Evolutionary conservation across 2,113 vertebrate species (phyloP), one percentile per base, ranked within the genome.

Genomic region (Rhegmatorhina hoffmannsi): DNA sequence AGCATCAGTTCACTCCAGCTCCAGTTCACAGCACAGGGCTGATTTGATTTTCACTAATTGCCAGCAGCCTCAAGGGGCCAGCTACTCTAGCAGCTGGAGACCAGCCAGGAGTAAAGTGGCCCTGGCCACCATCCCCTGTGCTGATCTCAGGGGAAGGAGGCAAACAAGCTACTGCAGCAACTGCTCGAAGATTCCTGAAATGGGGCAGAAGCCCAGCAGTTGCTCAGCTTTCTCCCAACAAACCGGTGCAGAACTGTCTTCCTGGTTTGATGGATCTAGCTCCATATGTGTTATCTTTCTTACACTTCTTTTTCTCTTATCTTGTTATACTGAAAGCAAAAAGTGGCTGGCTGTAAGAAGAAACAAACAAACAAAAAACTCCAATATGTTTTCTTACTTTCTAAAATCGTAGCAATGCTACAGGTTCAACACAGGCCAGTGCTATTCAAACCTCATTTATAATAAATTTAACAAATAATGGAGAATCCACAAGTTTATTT

Each of bases 31-130:
- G 62, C 68, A 62, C 33, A 89, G 53, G 31, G 34, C 43, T 93
- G 60, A 96, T 95, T 95, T 74, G 77, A 95, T 95, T 96, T 86
- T 81, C 82, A 33, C 84, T 88, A 59, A 89, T 92, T 90, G 75
- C 81, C 82, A 85, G 68, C 43, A 84, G 68, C 76, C 85, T 87
- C 70, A 17, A 55, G 66, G 49, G 96, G 66, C 77, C 82, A 87
- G 92, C 87, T 92, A 77, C 78, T 79, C 44, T 52, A 64, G 84
- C 79, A 80, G 56, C 80, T 94, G 92, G 92, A 96, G 43, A 67
- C 31, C 73, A 75, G 91, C 95, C 92, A 95, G 64, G 34, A 86
- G 28, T 92, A 84, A 96, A 93, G 86, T 92, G 87, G 87, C 56
- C 24, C 76, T 97, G 84, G 92, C 76, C 68, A 84, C 64, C 1